A percentile compares a stretch with the other conserved stretches of the same genome.
Evolutionary conservation across 2,797 vertebrate genomes (phyloP).

Genomic region (Vultur gryphus): DNA sequence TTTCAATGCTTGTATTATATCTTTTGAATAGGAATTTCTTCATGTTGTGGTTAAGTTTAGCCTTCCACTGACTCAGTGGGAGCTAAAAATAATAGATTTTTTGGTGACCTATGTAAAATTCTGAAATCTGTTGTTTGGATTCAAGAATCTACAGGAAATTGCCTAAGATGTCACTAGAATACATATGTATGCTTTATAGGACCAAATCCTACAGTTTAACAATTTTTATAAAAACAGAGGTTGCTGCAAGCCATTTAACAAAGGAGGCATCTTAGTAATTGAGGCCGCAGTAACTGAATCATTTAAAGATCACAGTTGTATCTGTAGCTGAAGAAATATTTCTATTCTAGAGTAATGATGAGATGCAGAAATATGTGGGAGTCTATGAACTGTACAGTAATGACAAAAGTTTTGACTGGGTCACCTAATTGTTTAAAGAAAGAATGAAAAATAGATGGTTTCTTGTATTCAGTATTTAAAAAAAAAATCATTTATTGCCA

Average conservation of each 20-base stretch:
- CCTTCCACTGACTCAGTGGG: neutral
- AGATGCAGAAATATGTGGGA: neutral
- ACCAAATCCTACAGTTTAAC: neutral
- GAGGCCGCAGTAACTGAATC: neutral
- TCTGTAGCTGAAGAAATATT: neutral
- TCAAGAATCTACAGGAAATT: neutral
- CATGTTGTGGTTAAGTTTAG: neutral
- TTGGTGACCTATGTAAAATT: neutral
- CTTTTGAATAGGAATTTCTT: neutral
- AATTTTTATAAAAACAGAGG: neutral
- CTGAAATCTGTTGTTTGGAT: neutral
- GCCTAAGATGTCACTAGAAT: too few species aligned
- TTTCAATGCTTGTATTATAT: rapidly evolving
- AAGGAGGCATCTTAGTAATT: neutral
- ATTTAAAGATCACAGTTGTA: neutral
- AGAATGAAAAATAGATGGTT: neutral
- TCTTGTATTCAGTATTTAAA: neutral
- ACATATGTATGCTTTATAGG: rapidly evolving
- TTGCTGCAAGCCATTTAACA: neutral
- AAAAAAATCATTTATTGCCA: neutral
- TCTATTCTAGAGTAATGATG: neutral
- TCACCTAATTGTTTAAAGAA: neutral
- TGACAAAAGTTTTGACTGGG: neutral
- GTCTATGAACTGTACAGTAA: neutral
- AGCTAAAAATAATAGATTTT: neutral